Evolutionary conservation across 37 sponge, comb jelly and placozoan genomes (phyloP), one percentile per base, ranked within the genome.

Genomic region (Eunapius fragilis): DNA sequence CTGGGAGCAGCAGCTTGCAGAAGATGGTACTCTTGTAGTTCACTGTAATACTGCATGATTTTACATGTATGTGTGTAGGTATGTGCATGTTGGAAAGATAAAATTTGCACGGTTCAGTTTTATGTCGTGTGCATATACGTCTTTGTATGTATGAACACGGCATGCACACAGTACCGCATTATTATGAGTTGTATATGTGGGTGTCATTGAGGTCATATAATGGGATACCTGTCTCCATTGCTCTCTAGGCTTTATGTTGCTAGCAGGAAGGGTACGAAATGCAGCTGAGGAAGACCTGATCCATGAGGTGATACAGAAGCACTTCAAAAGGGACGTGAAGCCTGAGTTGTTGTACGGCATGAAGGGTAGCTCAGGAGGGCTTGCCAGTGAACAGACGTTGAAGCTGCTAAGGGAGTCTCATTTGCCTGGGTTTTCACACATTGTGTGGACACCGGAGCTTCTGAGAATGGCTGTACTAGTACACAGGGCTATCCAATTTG

Each of bases 1-100:
- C 86, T 99, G 99, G 99, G 97, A 99, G n/a, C 97, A 97, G 88
- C 86, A 87, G 35, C 85, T 99, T 9, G 98, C 96, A 45, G 98
- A 96, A 71, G 99, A 99, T 90, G 99, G 98, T 97, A 41, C n/a
- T n/a, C n/a, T n/a, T n/a, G n/a, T 68, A 94, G 32, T 17, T 70
- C 22, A 37, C 11, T 81, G 3, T 80, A 26, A 36, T 38, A 38
- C 3, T 11, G 4, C 47, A 11, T 45, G 47, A 4, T 45, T 45
- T 45, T 45, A 45, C 47, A 45, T 45, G 47, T n/a, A n/a, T n/a
- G n/a, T n/a, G n/a, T n/a, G n/a, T n/a, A n/a, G n/a, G n/a, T n/a
- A 41, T 41, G 41, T 41, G 6, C 41, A 41, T 41, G 41, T 41
- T n/a, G n/a, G n/a, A n/a, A n/a, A n/a, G n/a, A n/a, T n/a, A n/a